These are phyloP conservation scores for Hydrolagus affinis DNA, from an alignment of 2,113 vertebrate genomes.

Conservation along the genomic window DNA sequence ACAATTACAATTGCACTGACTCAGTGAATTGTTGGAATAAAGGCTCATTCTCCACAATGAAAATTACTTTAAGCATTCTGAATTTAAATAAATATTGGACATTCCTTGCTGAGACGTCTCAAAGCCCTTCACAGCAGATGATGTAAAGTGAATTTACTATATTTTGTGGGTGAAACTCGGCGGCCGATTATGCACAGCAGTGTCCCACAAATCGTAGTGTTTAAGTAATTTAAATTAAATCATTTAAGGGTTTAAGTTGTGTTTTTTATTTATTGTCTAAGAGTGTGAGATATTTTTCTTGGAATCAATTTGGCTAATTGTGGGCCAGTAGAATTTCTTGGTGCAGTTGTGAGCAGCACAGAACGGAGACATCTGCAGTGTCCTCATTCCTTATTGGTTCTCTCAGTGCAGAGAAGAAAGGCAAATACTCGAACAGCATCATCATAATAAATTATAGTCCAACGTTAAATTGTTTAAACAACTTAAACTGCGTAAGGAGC, in stretches of 20 bases:
- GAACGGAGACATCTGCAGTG: conserved; percentile 4
- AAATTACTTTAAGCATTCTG: background rate
- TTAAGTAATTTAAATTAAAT: no score
- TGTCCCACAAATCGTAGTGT: no score
- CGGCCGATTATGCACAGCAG: no score
- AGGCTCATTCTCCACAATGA: background rate
- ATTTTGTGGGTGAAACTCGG: no score
- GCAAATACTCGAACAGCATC: conserved; percentile 15
- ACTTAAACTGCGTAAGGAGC: conserved; percentile 14
- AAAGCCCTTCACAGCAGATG: no score
- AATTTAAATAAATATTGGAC: conserved; percentile 20
- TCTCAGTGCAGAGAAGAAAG: conserved; percentile 20
- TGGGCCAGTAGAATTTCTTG: background rate
- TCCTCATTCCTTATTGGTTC: conserved; percentile 20
- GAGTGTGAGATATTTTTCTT: background rate
- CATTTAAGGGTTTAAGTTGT: no score
- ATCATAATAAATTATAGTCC: conserved; percentile 29
- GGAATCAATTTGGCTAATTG: background rate
- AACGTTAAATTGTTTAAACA: conserved; percentile 31
- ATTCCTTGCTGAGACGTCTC: background rate
- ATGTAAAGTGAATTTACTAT: no score
- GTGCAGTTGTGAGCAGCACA: background rate
- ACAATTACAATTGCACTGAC: conserved; percentile 8
- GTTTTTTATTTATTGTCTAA: no score
- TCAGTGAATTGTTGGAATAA: background rate